A percentile compares a stretch with the other conserved stretches of the same genome.
These are phyloP conservation scores for Dendrolimus kikuchii DNA, from an alignment of 1,140 invertebrate genomes.

Conservation along the genomic window DNA sequence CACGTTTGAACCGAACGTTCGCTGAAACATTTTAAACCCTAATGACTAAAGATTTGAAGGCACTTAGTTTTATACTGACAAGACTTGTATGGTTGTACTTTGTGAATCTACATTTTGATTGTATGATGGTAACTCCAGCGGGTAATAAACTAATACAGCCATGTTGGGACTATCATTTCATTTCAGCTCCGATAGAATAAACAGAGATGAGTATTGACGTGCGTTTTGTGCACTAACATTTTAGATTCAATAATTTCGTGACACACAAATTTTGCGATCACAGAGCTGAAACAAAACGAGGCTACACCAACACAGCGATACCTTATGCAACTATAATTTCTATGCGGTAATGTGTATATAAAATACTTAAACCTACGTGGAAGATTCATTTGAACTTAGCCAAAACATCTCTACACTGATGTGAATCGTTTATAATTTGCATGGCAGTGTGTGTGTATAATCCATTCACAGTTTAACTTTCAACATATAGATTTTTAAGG, in stretches of 20 bases:
- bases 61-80: constrained; percentile 64
- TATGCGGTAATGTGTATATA: constrained; percentile 68
- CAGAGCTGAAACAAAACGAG: constrained; percentile 9
- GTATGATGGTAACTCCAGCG: constrained; percentile 66
- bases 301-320: constrained; percentile 23
- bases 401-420: constrained; percentile 27
- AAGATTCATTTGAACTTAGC: constrained; percentile 51
- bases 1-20: constrained; percentile 24
- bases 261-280: neutral
- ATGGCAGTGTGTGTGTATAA: constrained; percentile 16
- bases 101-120: constrained; percentile 65
- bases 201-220: too few relatives aligned
- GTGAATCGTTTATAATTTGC: constrained; percentile 17
- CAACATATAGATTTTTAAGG: constrained; percentile 40
- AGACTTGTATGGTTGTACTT: constrained; percentile 63
- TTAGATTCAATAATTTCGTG: too few relatives aligned
- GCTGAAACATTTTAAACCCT: constrained; percentile 55
- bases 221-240: too few relatives aligned
- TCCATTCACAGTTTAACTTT: constrained; percentile 12
- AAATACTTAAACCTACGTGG: constrained; percentile 58
- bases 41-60: constrained; percentile 67
- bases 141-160: constrained; percentile 31
- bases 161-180: constrained; percentile 12
- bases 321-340: constrained; percentile 46
- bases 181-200: too few relatives aligned